Evolutionary conservation across 2,113 vertebrate species (phyloP).

Genomic region (Triplophysa dalaica): DNA sequence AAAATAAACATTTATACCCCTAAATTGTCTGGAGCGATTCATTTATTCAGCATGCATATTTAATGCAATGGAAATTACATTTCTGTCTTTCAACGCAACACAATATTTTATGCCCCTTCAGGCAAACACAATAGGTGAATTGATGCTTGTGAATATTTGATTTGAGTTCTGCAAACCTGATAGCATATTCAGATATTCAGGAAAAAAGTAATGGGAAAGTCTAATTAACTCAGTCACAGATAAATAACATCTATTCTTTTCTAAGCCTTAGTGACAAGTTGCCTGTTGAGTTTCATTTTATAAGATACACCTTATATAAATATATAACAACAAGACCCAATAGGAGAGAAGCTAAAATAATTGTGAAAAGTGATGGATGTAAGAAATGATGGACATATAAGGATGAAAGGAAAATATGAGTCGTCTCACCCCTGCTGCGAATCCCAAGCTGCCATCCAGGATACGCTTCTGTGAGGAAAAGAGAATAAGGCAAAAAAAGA

Average conservation of each 20-base stretch:
- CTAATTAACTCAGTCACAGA: slow-evolving; percentile 26
- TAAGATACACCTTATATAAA: neutral
- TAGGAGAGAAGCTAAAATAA: neutral
- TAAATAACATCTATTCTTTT: neutral
- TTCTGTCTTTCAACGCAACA: neutral
- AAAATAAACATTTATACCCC: neutral
- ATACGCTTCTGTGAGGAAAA: slow-evolving; percentile 81
- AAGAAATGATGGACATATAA: neutral
- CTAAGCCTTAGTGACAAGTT: neutral
- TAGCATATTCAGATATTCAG: slow-evolving; percentile 13
- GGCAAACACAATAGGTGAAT: neutral
- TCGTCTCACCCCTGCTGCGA: slow-evolving; percentile 91
- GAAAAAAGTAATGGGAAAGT: neutral
- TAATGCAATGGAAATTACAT: neutral
- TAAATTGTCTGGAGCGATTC: neutral
- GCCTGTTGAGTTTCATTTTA: neutral
- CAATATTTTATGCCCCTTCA: neutral
- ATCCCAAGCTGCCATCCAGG: slow-evolving; percentile 94
- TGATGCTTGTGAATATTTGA: slow-evolving; percentile 21
- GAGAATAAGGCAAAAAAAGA: slow-evolving; percentile 22
- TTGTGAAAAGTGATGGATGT: neutral
- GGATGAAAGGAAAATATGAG: neutral
- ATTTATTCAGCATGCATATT: slow-evolving; percentile 16
- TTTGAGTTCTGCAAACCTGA: neutral
- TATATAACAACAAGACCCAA: neutral